Evolutionary conservation across 2,888 invertebrate genomes (phyloP).

Genomic region (Matsumyia berberina): DNA sequence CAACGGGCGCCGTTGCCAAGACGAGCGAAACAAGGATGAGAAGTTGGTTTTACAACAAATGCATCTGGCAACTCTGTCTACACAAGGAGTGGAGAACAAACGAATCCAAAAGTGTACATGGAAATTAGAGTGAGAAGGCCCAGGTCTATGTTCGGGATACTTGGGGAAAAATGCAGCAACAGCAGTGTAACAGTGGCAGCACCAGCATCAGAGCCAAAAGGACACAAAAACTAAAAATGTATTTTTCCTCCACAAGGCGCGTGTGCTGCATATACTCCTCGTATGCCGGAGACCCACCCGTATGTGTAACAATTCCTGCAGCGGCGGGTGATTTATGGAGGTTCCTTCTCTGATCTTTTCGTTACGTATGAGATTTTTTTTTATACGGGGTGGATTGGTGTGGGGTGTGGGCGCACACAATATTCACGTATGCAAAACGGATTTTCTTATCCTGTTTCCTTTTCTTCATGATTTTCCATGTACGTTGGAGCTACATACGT

Average conservation of each 20-base stretch:
- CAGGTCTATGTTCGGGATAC: not conserved
- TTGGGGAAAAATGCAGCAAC: slow-evolving; percentile 62
- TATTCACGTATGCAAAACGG: slow-evolving; percentile 57
- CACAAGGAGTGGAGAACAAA: slow-evolving; percentile 14
- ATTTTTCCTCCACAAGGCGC: slow-evolving; percentile 65
- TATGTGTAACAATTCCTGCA: slow-evolving; percentile 64
- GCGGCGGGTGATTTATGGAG: slow-evolving; percentile 70
- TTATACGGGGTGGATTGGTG: slow-evolving; percentile 25
- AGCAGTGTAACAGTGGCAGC: slow-evolving; percentile 19
- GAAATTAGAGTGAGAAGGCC: slow-evolving; percentile 62
- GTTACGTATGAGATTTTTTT: slow-evolving; percentile 29
- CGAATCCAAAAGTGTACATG: slow-evolving; percentile 35
- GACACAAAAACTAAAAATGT: slow-evolving; percentile 47
- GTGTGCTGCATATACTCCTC: slow-evolving; percentile 70
- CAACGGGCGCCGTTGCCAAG: not conserved
- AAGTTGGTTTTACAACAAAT: too few relatives aligned
- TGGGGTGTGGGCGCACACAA: slow-evolving; percentile 2
- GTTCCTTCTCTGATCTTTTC: slow-evolving; percentile 67
- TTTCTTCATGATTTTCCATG: not conserved
- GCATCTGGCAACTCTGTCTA: not conserved
- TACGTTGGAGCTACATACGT: not conserved
- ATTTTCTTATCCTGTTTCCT: slow-evolving; percentile 6
- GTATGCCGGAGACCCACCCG: not conserved
- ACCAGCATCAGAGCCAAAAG: slow-evolving; percentile 48
- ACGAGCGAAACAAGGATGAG: too few relatives aligned